Percentiles rank a stretch among this genome's conserved stretches.
phyloP scores from a whole-genome alignment of 2,113 vertebrate genomes.

The Lates calcarifer region DNA sequence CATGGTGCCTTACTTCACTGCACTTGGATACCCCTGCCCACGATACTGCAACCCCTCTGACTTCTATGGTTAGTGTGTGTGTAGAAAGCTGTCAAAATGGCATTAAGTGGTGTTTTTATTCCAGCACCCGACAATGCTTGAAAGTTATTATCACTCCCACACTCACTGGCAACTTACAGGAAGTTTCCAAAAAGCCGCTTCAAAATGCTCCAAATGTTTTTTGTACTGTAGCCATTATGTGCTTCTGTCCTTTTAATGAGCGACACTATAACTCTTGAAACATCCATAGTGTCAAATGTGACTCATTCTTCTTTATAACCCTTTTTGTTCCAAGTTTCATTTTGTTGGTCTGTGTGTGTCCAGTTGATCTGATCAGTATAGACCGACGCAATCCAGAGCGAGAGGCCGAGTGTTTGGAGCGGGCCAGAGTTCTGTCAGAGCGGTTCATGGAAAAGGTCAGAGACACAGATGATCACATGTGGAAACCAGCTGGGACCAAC shows the following conservation, averaged over 20 bases:
- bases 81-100: neutral
- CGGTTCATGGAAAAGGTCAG: slow-evolving; percentile 89
- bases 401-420: slow-evolving; percentile 87
- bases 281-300: neutral
- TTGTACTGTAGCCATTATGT: neutral
- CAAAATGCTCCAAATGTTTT: neutral
- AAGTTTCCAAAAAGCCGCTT: neutral
- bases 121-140: neutral
- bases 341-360: slow-evolving; percentile 72
- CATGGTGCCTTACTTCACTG: slow-evolving; percentile 94
- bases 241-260: neutral
- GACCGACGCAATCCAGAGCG: slow-evolving; percentile 88
- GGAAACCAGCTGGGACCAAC: slow-evolving; percentile 79
- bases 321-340: neutral
- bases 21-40: slow-evolving; percentile 92
- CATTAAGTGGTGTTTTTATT: neutral
- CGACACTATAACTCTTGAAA: neutral
- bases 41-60: slow-evolving; percentile 96
- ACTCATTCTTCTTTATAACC: neutral
- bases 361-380: slow-evolving; percentile 95
- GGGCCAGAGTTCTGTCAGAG: slow-evolving; percentile 82
- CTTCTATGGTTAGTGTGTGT: slow-evolving; percentile 89
- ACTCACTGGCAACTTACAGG: neutral
- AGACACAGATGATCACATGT: slow-evolving; percentile 88
- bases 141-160: neutral